A percentile compares a stretch with the other conserved stretches of the same genome.
phyloP scores from a whole-genome alignment of 30 jellyfish, hydroid and myxozoan species.

The Pelagia noctiluca region DNA sequence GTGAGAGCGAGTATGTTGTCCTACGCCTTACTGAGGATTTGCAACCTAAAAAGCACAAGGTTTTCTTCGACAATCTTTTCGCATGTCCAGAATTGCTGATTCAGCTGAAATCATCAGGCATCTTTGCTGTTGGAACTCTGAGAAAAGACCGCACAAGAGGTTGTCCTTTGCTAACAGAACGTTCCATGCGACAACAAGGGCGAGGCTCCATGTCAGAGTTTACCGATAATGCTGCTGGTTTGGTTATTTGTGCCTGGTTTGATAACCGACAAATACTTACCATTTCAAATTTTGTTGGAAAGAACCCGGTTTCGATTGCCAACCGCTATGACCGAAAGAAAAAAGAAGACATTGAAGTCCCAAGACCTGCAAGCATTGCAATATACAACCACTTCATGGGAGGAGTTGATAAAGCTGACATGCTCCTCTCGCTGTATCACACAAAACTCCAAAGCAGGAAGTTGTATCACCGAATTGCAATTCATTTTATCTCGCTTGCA shows the following conservation, averaged over 20 bases:
- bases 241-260: constrained; percentile 50
- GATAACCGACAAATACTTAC: constrained; percentile 58
- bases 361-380: constrained; percentile 47
- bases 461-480: constrained; percentile 70
- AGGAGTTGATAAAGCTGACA: constrained; percentile 37
- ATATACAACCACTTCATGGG: constrained; percentile 55
- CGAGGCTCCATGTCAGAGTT: constrained; percentile 45
- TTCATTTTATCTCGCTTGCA: constrained; percentile 31
- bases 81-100: constrained; percentile 52
- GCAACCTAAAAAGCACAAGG: constrained; percentile 28
- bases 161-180: constrained; percentile 29
- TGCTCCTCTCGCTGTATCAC: constrained; percentile 59
- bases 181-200: constrained; percentile 36
- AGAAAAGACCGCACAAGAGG: constrained; percentile 54
- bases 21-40: constrained; percentile 44
- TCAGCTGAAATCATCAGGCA: constrained; percentile 31
- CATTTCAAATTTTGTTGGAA: constrained; percentile 56
- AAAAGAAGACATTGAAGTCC: constrained; percentile 13
- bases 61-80: constrained; percentile 57
- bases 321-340: constrained; percentile 45
- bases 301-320: constrained; percentile 45
- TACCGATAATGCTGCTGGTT: constrained; percentile 3
- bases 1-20: constrained; percentile 49
- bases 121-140: constrained; percentile 54
- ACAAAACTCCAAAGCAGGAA: constrained; percentile 46